Evolutionary conservation across 2,797 vertebrate species (phyloP).

Genomic region (Danionella dracula): DNA sequence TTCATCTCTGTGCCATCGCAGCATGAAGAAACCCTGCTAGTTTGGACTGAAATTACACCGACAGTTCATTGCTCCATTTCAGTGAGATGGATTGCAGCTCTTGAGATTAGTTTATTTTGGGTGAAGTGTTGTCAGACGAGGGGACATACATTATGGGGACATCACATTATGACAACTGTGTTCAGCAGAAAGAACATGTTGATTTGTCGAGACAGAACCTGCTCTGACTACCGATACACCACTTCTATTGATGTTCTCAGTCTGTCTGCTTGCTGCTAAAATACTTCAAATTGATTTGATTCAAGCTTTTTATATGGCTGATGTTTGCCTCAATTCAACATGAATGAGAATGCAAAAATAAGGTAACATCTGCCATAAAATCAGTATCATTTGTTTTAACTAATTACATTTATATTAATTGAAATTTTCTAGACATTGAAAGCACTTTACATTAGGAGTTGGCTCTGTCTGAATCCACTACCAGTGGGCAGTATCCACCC

Average conservation of each 20-base stretch:
- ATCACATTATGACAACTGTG: conserved; percentile 20
- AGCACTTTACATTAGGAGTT: too few species aligned
- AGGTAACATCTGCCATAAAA: background rate
- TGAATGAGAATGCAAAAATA: background rate
- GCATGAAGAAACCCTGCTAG: background rate
- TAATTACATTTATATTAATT: too few species aligned
- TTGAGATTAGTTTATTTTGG: conserved; percentile 37
- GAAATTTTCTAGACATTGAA: too few species aligned
- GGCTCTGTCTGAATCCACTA: too few species aligned
- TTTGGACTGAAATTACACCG: conserved; percentile 30
- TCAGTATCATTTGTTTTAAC: too few species aligned
- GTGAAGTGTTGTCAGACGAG: conserved; percentile 36
- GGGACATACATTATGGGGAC: conserved; percentile 26
- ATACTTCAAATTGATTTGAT: background rate
- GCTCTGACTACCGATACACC: conserved; percentile 17
- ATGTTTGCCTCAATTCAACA: background rate
- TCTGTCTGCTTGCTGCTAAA: background rate
- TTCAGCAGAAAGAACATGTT: conserved; percentile 16
- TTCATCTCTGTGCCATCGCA: conserved; percentile 35
- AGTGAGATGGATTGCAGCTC: conserved; percentile 37
- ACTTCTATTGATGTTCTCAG: background rate
- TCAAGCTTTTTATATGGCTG: background rate
- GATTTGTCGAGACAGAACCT: conserved; percentile 24
- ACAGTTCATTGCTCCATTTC: conserved; percentile 38
- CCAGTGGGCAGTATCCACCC: too few species aligned